Conservation (phyloP, 2,888 invertebrate genomes). For the Frankliniella fusca region DNA sequence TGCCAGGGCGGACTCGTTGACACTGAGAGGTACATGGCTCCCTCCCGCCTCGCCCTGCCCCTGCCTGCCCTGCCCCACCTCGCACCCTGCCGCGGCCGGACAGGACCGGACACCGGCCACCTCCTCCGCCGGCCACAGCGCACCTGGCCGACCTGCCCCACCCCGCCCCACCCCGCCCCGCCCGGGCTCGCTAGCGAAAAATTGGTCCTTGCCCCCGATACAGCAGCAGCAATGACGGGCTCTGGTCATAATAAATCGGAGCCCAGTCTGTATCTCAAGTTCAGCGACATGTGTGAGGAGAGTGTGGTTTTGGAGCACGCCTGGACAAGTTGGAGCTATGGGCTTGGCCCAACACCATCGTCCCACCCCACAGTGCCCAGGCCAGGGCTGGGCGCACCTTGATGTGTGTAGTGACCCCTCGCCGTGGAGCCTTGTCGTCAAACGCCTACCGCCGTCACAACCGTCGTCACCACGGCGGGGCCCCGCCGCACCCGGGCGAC, state of each 20-base stretch:
- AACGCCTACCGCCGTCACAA: no score
- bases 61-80: no score
- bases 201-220: constrained; percentile 7
- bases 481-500: no score
- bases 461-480: no score
- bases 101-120: background rate
- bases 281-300: background rate
- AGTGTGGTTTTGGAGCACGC: no score
- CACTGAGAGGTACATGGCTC: constrained; percentile 1
- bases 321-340: no score
- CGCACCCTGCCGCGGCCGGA: background rate
- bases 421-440: no score
- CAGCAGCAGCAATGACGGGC: background rate
- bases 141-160: background rate
- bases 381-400: background rate
- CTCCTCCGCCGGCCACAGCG: background rate
- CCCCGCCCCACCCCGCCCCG: background rate
- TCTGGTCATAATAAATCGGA: background rate
- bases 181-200: background rate
- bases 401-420: background rate
- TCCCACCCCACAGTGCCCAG: background rate
- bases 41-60: background rate
- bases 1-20: background rate
- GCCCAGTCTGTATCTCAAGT: background rate
- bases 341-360: background rate